phyloP scores from a whole-genome alignment of 2,113 vertebrate species.

The Chaetodon trifascialis region DNA sequence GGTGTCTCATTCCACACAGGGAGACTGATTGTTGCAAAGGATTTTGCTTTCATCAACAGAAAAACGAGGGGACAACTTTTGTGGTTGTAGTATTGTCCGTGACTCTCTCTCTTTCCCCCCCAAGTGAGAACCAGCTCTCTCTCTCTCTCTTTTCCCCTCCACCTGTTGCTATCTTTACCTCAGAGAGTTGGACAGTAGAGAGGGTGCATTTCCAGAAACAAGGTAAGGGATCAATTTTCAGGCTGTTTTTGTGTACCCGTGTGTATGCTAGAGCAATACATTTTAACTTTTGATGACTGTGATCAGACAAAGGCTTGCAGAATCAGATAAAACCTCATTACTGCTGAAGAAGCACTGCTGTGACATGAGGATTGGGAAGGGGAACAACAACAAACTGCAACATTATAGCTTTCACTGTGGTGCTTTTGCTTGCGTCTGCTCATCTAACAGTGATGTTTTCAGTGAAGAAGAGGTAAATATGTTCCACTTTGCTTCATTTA shows the following conservation, averaged over 20 bases:
- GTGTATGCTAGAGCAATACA: constrained; percentile 10
- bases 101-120: constrained; percentile 58
- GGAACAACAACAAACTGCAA: constrained; percentile 19
- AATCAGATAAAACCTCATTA: constrained; percentile 47
- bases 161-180: constrained; percentile 63
- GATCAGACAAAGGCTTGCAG: constrained; percentile 23
- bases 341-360: constrained; percentile 28
- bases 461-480: constrained; percentile 57
- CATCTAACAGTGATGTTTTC: constrained; percentile 39
- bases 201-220: constrained; percentile 69
- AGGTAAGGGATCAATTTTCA: constrained; percentile 74
- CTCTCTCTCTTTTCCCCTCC: constrained; percentile 60
- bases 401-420: constrained; percentile 14
- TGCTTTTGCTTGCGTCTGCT: constrained; percentile 15
- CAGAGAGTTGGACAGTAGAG: constrained; percentile 63
- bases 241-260: background rate
- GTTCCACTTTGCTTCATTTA: background rate
- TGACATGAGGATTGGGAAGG: constrained; percentile 24
- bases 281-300: constrained; percentile 39
- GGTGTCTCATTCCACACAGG: constrained; percentile 63
- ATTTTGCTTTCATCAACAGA: constrained; percentile 84
- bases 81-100: constrained; percentile 70
- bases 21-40: constrained; percentile 64
- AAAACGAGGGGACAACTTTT: constrained; percentile 76
- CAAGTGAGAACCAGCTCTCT: constrained; percentile 60